These are phyloP conservation scores for Phasianus colchicus DNA, from an alignment of 2,113 vertebrate genomes.

Conservation along the genomic window DNA sequence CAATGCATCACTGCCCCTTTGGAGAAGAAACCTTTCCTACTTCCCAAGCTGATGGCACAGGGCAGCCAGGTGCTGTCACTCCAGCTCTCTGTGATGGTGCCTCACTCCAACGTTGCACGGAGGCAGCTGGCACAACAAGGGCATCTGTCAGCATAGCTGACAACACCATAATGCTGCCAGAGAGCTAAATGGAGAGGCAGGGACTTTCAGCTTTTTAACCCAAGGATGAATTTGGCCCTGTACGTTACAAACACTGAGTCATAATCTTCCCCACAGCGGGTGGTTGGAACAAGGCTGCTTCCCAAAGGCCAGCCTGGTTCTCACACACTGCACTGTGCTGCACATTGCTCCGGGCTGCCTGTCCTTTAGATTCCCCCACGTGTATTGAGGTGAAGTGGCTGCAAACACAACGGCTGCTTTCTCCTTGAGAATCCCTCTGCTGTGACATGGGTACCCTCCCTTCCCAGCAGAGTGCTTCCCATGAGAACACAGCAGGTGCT, in stretches of 20 bases:
- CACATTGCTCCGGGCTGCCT: neutral
- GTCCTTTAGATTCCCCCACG: neutral
- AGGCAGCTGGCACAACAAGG: neutral
- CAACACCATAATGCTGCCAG: neutral
- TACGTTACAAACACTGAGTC: neutral
- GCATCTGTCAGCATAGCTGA: accelerated
- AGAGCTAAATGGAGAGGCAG: neutral
- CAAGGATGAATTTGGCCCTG: neutral
- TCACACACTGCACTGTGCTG: neutral
- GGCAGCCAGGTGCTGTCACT: neutral
- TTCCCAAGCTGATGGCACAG: neutral
- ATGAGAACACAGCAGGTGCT: neutral
- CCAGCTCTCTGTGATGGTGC: accelerated
- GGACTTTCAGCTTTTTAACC: neutral
- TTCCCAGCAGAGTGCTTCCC: neutral
- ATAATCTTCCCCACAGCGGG: neutral
- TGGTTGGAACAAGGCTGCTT: accelerated
- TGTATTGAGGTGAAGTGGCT: neutral
- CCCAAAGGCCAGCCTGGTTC: neutral
- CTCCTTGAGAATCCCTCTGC: neutral
- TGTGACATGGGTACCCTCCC: neutral
- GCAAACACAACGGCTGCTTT: neutral
- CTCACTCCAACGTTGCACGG: neutral
- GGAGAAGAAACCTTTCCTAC: too few species aligned
- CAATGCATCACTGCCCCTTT: too few species aligned